phyloP scores from a whole-genome alignment of 1,140 invertebrate genomes.

The Zeugodacus cucurbitae region DNA sequence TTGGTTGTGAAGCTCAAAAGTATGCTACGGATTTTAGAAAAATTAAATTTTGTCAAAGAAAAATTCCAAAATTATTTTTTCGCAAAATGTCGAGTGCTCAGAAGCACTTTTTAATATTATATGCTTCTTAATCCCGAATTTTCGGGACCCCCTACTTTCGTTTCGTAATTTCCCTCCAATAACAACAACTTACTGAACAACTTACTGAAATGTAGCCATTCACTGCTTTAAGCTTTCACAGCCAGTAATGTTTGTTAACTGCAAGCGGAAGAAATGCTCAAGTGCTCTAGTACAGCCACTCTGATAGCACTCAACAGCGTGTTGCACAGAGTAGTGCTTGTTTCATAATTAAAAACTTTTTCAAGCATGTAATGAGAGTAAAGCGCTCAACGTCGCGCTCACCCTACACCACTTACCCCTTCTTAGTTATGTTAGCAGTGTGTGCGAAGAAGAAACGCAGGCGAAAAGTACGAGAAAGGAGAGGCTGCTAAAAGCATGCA shows the following conservation, averaged over 20 bases:
- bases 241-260: neutral
- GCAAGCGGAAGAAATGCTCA: conserved; percentile 32
- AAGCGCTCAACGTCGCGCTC: neutral
- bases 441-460: neutral
- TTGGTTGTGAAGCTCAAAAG: no score
- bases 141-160: neutral
- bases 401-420: neutral
- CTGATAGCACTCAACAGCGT: conserved; percentile 17
- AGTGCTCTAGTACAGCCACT: neutral
- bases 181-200: neutral
- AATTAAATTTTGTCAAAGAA: no score
- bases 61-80: no score
- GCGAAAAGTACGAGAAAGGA: no score
- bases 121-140: no score
- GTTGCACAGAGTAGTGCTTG: conserved; percentile 31
- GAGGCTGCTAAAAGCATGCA: neutral
- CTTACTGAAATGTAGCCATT: neutral
- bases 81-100: no score
- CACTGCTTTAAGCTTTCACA: neutral
- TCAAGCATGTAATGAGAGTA: conserved; percentile 36
- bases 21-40: no score
- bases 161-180: no score
- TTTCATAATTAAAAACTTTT: conserved; percentile 40
- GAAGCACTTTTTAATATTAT: no score
- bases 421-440: no score